A percentile compares a stretch with the other conserved stretches of the same genome.
phyloP scores from a whole-genome alignment of 2,113 vertebrate species.

The Struthio camelus region DNA sequence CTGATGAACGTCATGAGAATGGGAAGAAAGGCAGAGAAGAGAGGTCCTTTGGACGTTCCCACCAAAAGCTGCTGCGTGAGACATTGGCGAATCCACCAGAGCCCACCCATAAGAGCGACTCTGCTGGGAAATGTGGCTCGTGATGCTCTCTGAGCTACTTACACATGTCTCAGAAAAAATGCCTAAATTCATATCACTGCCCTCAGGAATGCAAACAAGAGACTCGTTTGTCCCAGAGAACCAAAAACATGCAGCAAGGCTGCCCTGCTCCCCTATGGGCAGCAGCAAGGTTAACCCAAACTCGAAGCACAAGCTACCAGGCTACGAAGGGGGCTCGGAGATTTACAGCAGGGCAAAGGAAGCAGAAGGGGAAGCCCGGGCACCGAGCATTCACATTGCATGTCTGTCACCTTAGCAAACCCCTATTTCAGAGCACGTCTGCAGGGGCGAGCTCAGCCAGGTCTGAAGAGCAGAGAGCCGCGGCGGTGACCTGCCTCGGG shows the following conservation, averaged over 20 bases:
- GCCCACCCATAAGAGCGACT: not conserved
- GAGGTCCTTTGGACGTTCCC: not conserved
- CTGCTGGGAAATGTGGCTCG: not conserved
- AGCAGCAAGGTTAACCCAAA: not conserved
- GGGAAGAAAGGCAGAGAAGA: not conserved
- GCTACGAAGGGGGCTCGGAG: not conserved
- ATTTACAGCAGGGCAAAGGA: not conserved
- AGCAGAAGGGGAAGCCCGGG: not conserved
- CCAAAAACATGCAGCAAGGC: not conserved
- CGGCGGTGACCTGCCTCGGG: accelerated
- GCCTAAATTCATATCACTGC: not conserved
- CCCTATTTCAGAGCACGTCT: not conserved
- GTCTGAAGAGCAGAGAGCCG: not conserved
- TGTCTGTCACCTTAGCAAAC: not conserved
- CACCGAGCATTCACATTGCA: not conserved
- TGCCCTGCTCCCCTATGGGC: not conserved
- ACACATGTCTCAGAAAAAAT: accelerated
- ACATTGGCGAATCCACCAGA: accelerated
- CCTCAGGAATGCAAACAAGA: not conserved
- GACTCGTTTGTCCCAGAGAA: not conserved
- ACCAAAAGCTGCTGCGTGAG: not conserved
- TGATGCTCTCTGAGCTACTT: not conserved
- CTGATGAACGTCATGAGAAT: not conserved
- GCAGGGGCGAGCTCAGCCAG: not conserved
- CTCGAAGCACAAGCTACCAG: accelerated